Evolutionary conservation across 2,797 vertebrate species (phyloP).

Genomic region (Characodon lateralis): DNA sequence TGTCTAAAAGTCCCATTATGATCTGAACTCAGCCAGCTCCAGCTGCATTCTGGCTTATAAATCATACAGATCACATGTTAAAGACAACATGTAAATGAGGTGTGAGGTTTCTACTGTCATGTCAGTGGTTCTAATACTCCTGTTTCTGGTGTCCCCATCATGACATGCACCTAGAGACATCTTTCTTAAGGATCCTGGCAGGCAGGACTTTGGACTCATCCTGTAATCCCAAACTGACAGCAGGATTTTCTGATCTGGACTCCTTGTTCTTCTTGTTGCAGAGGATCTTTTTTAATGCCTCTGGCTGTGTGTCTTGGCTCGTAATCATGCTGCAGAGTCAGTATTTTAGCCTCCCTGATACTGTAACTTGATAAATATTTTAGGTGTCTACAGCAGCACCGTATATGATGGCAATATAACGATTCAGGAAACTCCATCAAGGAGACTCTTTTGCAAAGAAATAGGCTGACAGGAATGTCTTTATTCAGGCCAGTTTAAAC

Average conservation of each 20-base stretch:
- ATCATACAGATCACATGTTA: conserved; percentile 16
- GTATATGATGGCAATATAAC: conserved; percentile 4
- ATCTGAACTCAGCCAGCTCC: conserved; percentile 10
- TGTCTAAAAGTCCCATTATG: conserved; percentile 21
- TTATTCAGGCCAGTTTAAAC: conserved; percentile 26
- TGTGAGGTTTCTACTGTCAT: not conserved
- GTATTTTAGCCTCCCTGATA: conserved; percentile 16
- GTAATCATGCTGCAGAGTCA: conserved; percentile 5
- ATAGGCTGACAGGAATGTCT: conserved; percentile 19
- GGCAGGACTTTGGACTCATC: conserved; percentile 1
- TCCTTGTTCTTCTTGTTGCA: conserved; percentile 13
- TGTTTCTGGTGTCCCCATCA: conserved; percentile 1
- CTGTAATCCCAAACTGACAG: conserved; percentile 2
- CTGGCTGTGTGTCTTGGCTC: conserved; percentile 19
- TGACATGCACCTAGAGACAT: not conserved
- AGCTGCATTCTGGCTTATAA: conserved; percentile 22
- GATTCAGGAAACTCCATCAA: conserved; percentile 29
- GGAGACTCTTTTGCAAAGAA: conserved; percentile 8
- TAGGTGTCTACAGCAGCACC: conserved; percentile 7
- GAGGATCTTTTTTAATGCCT: conserved; percentile 6
- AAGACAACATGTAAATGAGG: conserved; percentile 11
- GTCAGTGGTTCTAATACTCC: not conserved
- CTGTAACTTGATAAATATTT: conserved; percentile 16
- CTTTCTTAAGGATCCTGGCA: conserved; percentile 9
- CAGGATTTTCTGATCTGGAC: conserved; percentile 14